A percentile compares a stretch with the other conserved stretches of the same genome.
Evolutionary conservation across 2,888 invertebrate genomes (phyloP).

Genomic region (Oithona nana): DNA sequence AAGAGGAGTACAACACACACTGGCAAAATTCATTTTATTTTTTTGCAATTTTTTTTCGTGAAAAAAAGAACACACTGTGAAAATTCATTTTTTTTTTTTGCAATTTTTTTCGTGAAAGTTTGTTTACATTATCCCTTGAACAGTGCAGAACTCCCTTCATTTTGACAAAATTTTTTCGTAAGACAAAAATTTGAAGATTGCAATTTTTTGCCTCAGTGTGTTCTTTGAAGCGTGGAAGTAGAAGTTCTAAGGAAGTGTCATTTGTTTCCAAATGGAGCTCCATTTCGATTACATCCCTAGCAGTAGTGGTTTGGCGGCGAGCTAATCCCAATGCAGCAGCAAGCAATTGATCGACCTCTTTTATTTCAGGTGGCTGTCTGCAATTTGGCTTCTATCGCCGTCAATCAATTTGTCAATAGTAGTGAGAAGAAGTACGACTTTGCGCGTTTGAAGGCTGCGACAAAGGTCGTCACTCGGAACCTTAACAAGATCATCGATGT

Average conservation of each 20-base stretch:
- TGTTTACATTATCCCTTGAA: too few species aligned
- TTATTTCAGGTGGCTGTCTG: constrained; percentile 61
- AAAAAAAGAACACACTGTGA: too few species aligned
- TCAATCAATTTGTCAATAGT: constrained; percentile 71
- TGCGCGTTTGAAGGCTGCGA: constrained; percentile 58
- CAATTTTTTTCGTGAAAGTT: too few species aligned
- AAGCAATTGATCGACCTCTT: constrained; percentile 1
- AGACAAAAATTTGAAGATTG: too few species aligned
- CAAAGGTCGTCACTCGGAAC: constrained; percentile 71
- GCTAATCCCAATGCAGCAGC: background rate
- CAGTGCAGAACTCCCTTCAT: too few species aligned
- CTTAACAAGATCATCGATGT: constrained; percentile 92
- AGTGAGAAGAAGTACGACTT: constrained; percentile 66
- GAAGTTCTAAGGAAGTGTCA: constrained; percentile 9
- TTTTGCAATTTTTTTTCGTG: too few species aligned
- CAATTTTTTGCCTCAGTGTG: too few species aligned
- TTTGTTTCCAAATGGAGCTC: background rate
- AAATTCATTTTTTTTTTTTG: too few species aligned
- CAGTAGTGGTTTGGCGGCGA: background rate
- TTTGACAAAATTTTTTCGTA: too few species aligned
- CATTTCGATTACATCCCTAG: background rate
- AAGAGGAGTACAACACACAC: too few species aligned
- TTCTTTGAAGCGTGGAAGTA: too few species aligned
- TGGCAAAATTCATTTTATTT: too few species aligned
- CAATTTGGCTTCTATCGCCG: constrained; percentile 87